phyloP scores from a whole-genome alignment of 2,888 invertebrate species.

The Mechanitis mazaeus region DNA sequence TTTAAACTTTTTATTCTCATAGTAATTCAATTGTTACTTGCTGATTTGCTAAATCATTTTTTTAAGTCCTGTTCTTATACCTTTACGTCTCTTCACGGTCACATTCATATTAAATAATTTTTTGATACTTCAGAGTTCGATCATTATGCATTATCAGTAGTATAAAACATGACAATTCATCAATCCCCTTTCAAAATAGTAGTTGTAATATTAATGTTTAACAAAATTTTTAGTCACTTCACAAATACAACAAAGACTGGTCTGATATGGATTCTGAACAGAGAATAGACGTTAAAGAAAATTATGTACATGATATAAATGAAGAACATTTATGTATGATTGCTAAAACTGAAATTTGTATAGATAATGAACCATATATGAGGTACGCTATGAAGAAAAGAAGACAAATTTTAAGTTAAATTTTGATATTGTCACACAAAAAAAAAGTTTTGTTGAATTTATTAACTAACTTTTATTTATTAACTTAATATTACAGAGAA shows the following conservation, averaged over 20 bases:
- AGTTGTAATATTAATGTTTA: neutral
- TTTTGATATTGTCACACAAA: too few relatives aligned
- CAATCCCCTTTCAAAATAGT: too few relatives aligned
- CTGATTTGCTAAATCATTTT: too few relatives aligned
- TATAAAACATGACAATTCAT: too few relatives aligned
- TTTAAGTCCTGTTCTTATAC: too few relatives aligned
- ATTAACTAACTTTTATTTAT: neutral
- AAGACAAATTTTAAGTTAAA: too few relatives aligned
- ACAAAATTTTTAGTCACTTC: constrained; percentile 36
- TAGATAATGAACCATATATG: constrained; percentile 47
- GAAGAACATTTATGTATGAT: constrained; percentile 40
- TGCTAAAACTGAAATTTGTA: constrained; percentile 41
- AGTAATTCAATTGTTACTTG: too few relatives aligned
- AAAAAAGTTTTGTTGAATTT: neutral
- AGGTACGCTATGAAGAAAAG: constrained; percentile 26
- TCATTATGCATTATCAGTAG: too few relatives aligned
- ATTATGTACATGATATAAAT: constrained; percentile 39
- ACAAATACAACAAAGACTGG: constrained; percentile 47
- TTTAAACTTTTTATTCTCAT: too few relatives aligned
- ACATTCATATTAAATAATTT: too few relatives aligned
- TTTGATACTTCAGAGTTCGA: too few relatives aligned
- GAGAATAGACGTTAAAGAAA: constrained; percentile 44
- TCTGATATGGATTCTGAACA: constrained; percentile 40
- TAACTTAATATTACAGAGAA: constrained; percentile 32
- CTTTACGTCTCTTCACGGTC: too few relatives aligned